These are phyloP conservation scores for Eumerus sabulonum DNA, from an alignment of 2,888 invertebrate genomes.

Conservation along the genomic window DNA sequence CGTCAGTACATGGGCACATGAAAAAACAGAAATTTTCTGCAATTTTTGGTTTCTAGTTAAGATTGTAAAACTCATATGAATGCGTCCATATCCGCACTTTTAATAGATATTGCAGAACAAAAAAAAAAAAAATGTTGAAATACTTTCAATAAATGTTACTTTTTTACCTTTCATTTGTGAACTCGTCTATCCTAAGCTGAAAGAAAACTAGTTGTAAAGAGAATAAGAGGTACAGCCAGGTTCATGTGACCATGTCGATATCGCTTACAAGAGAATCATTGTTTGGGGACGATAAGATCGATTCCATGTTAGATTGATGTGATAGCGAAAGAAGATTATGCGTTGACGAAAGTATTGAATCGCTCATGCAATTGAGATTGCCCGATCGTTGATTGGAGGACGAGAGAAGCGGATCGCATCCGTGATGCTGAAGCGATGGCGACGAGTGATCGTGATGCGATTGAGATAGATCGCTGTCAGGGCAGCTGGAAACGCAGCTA, in stretches of 20 bases:
- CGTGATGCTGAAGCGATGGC: slow-evolving; percentile 59
- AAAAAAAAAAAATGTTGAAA: no score
- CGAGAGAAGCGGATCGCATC: slow-evolving; percentile 76
- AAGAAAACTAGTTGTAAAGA: no score
- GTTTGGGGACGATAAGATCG: slow-evolving; percentile 80
- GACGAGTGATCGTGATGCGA: slow-evolving; percentile 67
- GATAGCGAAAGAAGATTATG: slow-evolving; percentile 71
- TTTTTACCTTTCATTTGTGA: no score
- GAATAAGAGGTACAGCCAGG: slow-evolving; percentile 27
- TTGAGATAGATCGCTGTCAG: slow-evolving; percentile 36
- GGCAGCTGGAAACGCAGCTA: slow-evolving; percentile 60
- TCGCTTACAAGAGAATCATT: slow-evolving; percentile 80
- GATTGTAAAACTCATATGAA: no score
- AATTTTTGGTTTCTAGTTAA: no score
- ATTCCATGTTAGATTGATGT: slow-evolving; percentile 75
- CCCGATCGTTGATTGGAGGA: slow-evolving; percentile 75
- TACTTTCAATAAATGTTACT: no score
- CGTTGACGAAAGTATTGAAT: slow-evolving; percentile 79
- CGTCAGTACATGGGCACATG: no score
- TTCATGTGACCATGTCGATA: slow-evolving; percentile 81
- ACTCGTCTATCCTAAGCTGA: no score
- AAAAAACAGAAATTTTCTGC: no score
- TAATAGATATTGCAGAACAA: no score
- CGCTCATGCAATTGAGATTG: slow-evolving; percentile 77
- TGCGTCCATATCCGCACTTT: no score